Percentiles rank a stretch among this genome's conserved stretches.
These are phyloP conservation scores for Eupsilia transversa DNA, from an alignment of 2,888 invertebrate species.

Conservation along the genomic window DNA sequence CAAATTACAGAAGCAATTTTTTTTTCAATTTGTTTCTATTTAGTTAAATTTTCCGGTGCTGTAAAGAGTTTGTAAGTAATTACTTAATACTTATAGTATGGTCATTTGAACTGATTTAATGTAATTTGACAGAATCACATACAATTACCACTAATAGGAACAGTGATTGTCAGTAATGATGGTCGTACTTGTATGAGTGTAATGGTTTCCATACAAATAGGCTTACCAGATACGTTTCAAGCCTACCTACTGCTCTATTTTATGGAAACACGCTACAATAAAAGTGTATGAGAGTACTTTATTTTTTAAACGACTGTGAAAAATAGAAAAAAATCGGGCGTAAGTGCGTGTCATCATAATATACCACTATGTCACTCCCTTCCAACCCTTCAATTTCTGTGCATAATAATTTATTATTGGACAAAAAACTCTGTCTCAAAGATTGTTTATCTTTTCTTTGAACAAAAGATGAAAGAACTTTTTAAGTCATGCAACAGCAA, in stretches of 20 bases:
- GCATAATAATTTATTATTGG: neutral
- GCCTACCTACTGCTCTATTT: neutral
- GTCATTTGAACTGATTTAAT: slow-evolving; percentile 15
- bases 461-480: too few relatives aligned
- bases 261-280: neutral
- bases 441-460: neutral
- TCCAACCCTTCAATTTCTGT: neutral
- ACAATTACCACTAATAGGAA: slow-evolving; percentile 16
- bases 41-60: neutral
- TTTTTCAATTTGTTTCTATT: neutral
- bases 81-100: neutral
- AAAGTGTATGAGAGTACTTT: neutral
- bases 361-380: neutral
- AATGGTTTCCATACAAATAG: slow-evolving; percentile 16
- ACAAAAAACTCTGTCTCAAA: neutral
- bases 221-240: neutral
- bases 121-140: slow-evolving; percentile 45
- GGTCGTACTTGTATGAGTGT: neutral
- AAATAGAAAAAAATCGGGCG: too few relatives aligned
- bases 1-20: neutral
- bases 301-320: neutral
- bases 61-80: neutral
- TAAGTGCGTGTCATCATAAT: neutral
- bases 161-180: slow-evolving; percentile 37
- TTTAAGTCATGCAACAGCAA: too few relatives aligned